Evolutionary conservation across 2,888 invertebrate genomes (phyloP).

Genomic region (Hipparchia sbordonii): DNA sequence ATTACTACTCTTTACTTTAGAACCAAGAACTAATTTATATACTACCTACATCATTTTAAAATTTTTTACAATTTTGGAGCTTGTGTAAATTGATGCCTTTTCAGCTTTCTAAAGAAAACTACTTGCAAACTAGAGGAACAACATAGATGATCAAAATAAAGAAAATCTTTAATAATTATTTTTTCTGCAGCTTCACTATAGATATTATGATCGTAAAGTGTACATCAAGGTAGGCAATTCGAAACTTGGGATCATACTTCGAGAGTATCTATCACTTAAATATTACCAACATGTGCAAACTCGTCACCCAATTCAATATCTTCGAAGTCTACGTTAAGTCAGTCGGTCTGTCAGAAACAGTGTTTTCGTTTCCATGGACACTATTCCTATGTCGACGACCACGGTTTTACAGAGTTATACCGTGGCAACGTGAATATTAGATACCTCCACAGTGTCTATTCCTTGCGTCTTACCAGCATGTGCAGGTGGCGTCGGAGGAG

Average conservation of each 20-base stretch:
- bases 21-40: too few species aligned
- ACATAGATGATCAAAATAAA: too few species aligned
- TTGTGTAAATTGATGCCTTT: too few species aligned
- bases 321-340: constrained; percentile 65
- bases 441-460: background rate
- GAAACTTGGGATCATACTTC: too few species aligned
- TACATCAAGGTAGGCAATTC: too few species aligned
- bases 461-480: constrained; percentile 40
- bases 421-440: background rate
- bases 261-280: background rate
- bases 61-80: background rate
- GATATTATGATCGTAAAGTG: too few species aligned
- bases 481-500: constrained; percentile 82
- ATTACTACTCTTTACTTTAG: too few species aligned
- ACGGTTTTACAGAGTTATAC: constrained; percentile 53
- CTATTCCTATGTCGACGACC: constrained; percentile 56
- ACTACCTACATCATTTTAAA: background rate
- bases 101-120: background rate
- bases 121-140: background rate
- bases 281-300: constrained; percentile 57
- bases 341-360: constrained; percentile 81
- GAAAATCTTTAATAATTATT: too few species aligned
- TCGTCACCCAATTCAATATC: constrained; percentile 66
- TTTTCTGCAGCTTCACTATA: too few species aligned
- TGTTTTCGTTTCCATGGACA: constrained; percentile 61